Evolutionary conservation across 2,888 invertebrate genomes (phyloP), one percentile per base, ranked within the genome.

Genomic region (Acleris laterana): DNA sequence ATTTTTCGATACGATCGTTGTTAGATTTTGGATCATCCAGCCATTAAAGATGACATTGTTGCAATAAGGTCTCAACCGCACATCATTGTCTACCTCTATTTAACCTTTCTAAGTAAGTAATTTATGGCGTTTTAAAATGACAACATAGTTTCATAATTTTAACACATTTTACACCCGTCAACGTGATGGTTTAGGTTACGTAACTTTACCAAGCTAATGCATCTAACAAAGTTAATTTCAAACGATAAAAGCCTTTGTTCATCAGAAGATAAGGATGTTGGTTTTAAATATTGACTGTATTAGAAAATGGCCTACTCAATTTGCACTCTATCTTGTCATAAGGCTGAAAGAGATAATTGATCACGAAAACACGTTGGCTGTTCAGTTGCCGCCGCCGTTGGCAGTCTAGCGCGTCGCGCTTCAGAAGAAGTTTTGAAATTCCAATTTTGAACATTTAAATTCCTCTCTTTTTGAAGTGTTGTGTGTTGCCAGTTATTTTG

Each of bases 271-370:
- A 60, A 58, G 56, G 62, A 25, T 50, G 49, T 55, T 49, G 19
- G 20, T 42, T 20, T 32, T 7, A 38, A 32, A 55, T 48, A 49
- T 61, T 17, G 44, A 49, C 25, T 25, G 48, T 7, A 50, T 25
- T 28, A 16, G 60, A 52, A 56, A 38, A 46, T 61, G 55, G 46
- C 38, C 50, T 49, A 53, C 16, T 48, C 58, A 73, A 74, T 74
- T 75, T 72, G 74, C 79, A 76, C 75, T 63, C 72, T 62, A 72
- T 79, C 76, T 75, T 72, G 75, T 76, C 77, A 74, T 71, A 73
- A 68, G 72, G 68, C 65, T 66, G 51, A 64, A 51, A 65, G 67
- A 74, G 79, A 70, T 85, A 84, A 87, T 81, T 81, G 79, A 62
- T 81, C 81, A 76, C 76, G 81, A 84, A 85, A 76, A 77, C 71